Conservation (phyloP, 2,888 invertebrate genomes). For the Eupeodes latifasciatus region DNA sequence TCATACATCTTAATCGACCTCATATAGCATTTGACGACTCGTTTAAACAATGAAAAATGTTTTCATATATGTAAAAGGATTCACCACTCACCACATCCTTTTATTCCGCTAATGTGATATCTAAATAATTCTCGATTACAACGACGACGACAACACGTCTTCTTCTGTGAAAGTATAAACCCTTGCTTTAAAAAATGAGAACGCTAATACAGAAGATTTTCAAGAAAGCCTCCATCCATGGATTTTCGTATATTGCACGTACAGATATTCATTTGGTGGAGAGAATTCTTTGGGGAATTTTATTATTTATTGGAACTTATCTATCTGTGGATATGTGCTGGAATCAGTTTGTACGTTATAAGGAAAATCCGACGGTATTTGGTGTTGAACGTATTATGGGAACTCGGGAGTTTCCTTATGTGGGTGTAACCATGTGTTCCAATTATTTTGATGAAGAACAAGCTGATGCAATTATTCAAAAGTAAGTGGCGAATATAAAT, state of each 20-base stretch:
- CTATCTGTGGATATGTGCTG: slow-evolving; percentile 79
- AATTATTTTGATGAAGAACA: slow-evolving; percentile 80
- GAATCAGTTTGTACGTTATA: slow-evolving; percentile 84
- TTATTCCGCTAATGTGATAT: background rate
- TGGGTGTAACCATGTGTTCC: slow-evolving; percentile 85
- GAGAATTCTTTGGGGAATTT: slow-evolving; percentile 79
- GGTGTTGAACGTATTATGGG: slow-evolving; percentile 85
- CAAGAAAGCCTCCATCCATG: slow-evolving; percentile 81
- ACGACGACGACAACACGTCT: too few species aligned
- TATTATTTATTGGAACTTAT: slow-evolving; percentile 78
- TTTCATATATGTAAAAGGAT: slow-evolving; percentile 55
- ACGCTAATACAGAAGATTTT: slow-evolving; percentile 76
- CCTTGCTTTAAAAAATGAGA: slow-evolving; percentile 45
- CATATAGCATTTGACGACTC: slow-evolving; percentile 9
- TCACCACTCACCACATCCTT: background rate
- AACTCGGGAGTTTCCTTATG: slow-evolving; percentile 84
- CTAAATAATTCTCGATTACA: background rate
- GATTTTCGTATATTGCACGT: slow-evolving; percentile 80
- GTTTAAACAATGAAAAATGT: background rate
- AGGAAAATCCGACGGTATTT: slow-evolving; percentile 85
- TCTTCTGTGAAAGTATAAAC: background rate
- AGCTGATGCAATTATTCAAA: slow-evolving; percentile 80
- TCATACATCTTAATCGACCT: slow-evolving; percentile 37
- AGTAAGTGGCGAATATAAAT: slow-evolving; percentile 76
- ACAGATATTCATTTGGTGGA: slow-evolving; percentile 81